phyloP scores from a whole-genome alignment of 2,797 vertebrate species.

The Selene dorsalis region DNA sequence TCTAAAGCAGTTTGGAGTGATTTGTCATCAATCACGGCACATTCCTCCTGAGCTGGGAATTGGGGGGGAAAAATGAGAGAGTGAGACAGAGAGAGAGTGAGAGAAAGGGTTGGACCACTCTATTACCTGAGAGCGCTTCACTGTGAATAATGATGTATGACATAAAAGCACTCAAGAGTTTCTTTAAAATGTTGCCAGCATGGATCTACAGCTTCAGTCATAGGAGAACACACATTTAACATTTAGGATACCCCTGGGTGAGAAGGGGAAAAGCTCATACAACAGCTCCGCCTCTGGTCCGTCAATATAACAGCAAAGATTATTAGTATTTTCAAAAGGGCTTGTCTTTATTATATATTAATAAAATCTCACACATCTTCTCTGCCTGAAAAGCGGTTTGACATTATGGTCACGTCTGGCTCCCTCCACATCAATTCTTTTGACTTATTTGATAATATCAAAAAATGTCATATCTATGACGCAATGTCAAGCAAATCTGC shows the following conservation, averaged over 20 bases:
- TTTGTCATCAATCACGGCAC: constrained; percentile 94
- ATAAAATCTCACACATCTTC: constrained; percentile 41
- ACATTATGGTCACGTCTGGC: constrained; percentile 56
- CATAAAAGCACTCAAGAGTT: constrained; percentile 90
- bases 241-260: constrained; percentile 41
- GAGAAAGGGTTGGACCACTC: constrained; percentile 86
- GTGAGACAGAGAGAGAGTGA: constrained; percentile 30
- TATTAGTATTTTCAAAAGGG: constrained; percentile 2
- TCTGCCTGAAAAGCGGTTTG: constrained; percentile 30
- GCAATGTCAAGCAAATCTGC: constrained; percentile 79
- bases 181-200: constrained; percentile 83
- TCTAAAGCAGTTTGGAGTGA: constrained; percentile 92
- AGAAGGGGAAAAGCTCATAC: not conserved
- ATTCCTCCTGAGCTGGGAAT: constrained; percentile 89
- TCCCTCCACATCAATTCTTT: constrained; percentile 52
- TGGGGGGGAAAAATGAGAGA: constrained; percentile 3
- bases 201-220: constrained; percentile 81
- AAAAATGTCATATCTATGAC: constrained; percentile 72
- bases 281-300: constrained; percentile 35
- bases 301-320: constrained; percentile 30
- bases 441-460: constrained; percentile 68
- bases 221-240: constrained; percentile 64
- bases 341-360: constrained; percentile 31
- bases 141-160: constrained; percentile 92
- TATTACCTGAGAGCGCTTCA: constrained; percentile 90